Evolutionary conservation across 2,888 invertebrate species (phyloP).

Genomic region (Fragum fragum): DNA sequence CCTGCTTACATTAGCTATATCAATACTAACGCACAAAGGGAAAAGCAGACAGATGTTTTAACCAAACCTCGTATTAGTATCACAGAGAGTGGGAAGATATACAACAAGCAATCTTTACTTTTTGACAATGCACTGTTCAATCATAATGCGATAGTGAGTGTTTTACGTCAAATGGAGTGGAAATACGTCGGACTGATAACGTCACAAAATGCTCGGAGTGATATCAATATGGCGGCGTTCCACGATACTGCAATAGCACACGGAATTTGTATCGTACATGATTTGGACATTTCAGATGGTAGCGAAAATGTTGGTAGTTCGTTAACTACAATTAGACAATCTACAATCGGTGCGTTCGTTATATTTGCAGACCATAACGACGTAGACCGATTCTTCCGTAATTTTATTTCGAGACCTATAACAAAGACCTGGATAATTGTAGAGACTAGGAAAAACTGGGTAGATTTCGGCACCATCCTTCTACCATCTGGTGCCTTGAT

Average conservation of each 20-base stretch:
- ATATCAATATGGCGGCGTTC: constrained; percentile 19
- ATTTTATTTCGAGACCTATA: constrained; percentile 48
- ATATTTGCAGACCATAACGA: constrained; percentile 57
- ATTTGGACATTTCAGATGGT: background rate
- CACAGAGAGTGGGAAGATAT: constrained; percentile 40
- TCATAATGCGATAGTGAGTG: constrained; percentile 60
- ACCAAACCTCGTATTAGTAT: constrained; percentile 55
- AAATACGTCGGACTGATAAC: constrained; percentile 70
- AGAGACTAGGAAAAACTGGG: constrained; percentile 58
- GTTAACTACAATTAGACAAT: background rate
- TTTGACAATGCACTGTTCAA: constrained; percentile 45
- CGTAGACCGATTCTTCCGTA: constrained; percentile 56
- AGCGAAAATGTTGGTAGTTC: background rate
- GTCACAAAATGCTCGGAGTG: constrained; percentile 47
- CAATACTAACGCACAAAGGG: background rate
- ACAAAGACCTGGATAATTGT: constrained; percentile 66
- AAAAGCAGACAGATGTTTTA: constrained; percentile 10
- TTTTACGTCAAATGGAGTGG: constrained; percentile 69
- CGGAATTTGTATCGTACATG: background rate
- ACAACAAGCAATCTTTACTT: constrained; percentile 8
- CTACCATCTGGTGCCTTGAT: constrained; percentile 66
- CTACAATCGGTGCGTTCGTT: constrained; percentile 41
- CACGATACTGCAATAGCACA: background rate
- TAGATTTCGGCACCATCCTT: constrained; percentile 45
- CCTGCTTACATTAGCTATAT: constrained; percentile 64